A percentile compares a stretch with the other conserved stretches of the same genome.
Conservation (phyloP, 2,113 vertebrate genomes). For the Pachyramphus minor region DNA sequence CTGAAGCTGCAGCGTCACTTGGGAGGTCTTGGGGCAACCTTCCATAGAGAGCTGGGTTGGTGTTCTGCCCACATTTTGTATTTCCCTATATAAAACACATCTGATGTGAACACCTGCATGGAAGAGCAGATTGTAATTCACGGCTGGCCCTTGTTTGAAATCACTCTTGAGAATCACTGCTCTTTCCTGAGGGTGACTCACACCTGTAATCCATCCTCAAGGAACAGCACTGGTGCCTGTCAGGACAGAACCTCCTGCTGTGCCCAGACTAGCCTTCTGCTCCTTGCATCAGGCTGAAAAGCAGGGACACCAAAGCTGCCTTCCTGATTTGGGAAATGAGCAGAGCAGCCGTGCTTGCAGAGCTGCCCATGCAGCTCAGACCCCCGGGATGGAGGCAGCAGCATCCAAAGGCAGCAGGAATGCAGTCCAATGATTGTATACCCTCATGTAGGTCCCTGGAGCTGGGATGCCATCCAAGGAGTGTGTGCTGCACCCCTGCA, state of each 20-base stretch:
- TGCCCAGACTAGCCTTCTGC: not conserved
- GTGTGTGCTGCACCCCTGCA: not conserved
- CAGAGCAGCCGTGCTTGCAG: not conserved
- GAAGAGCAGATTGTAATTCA: not conserved
- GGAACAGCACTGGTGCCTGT: not conserved
- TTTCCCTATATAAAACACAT: not conserved
- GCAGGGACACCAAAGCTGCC: not conserved
- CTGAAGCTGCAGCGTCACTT: not conserved
- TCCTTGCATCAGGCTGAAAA: not conserved
- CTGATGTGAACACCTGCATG: not conserved
- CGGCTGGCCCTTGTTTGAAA: not conserved
- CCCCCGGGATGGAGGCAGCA: not conserved
- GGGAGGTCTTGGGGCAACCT: not conserved
- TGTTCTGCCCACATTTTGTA: not conserved
- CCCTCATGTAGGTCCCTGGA: fast-evolving
- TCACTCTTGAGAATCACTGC: not conserved
- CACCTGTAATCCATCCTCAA: not conserved
- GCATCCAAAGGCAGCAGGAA: not conserved
- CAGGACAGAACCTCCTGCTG: not conserved
- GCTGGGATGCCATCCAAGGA: not conserved
- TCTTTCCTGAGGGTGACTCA: not conserved
- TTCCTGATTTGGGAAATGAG: not conserved
- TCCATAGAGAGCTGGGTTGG: not conserved
- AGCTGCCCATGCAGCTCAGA: not conserved
- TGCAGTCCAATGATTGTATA: not conserved